Percentiles rank a stretch among this genome's conserved stretches.
phyloP scores from a whole-genome alignment of 2,888 invertebrate genomes.

The Notodonta ziczac region DNA sequence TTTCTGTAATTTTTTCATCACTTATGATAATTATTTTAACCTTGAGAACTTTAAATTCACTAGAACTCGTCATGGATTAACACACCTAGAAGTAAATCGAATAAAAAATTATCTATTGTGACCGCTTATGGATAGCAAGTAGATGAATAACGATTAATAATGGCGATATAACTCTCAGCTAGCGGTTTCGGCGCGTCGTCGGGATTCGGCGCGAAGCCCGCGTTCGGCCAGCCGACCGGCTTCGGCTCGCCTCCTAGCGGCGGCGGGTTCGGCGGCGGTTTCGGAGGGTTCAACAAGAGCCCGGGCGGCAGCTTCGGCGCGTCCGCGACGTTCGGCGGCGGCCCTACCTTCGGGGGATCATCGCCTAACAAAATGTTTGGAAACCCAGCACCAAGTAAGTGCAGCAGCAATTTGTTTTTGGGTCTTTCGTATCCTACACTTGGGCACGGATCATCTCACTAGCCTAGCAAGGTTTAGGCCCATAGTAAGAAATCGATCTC shows the following conservation, averaged over 20 bases:
- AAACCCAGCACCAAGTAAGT: slow-evolving; percentile 57
- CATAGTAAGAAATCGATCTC: too few species aligned
- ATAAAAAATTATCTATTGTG: too few species aligned
- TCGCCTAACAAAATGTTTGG: slow-evolving; percentile 77
- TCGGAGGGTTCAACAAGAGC: slow-evolving; percentile 74
- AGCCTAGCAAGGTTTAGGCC: too few species aligned
- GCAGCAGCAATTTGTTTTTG: background rate
- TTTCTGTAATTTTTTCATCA: too few species aligned
- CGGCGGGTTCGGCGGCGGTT: slow-evolving; percentile 33
- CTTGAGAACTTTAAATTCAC: too few species aligned
- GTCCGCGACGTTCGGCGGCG: slow-evolving; percentile 79
- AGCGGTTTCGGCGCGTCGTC: slow-evolving; percentile 72
- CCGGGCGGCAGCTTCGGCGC: slow-evolving; percentile 68
- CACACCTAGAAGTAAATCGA: too few species aligned
- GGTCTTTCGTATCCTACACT: too few species aligned
- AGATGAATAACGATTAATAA: too few species aligned
- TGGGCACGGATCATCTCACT: too few species aligned
- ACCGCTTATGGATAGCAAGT: too few species aligned
- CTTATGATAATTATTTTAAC: too few species aligned
- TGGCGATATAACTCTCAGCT: slow-evolving; percentile 44
- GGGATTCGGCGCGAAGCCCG: slow-evolving; percentile 73
- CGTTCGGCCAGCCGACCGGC: slow-evolving; percentile 66
- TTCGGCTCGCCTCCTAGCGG: slow-evolving; percentile 56
- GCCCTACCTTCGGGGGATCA: slow-evolving; percentile 78
- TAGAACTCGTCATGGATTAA: too few species aligned